Base-by-base conservation (phyloP, 1,140 invertebrate species). In the Phortica variegata region DNA sequence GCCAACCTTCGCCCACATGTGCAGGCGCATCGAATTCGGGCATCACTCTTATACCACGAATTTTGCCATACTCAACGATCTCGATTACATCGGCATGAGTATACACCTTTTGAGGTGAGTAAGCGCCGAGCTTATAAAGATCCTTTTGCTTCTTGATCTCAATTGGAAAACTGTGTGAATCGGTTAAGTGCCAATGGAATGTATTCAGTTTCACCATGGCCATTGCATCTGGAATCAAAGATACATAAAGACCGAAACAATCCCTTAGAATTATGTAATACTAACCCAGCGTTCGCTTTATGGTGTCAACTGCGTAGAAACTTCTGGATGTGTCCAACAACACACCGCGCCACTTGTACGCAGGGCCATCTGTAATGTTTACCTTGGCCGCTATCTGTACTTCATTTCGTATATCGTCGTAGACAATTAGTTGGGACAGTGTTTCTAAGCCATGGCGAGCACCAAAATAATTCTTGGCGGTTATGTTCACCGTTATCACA, bases 171-270 rank as follows among this genome's bases (percentile, higher is more conserved):
- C 89, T 91, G 16, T 93, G 90, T 1, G 86, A 85, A 69, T 94
- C 91, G 0, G 89, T 91, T n/a, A 93, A 89, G 57, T 94, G 90
- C 89, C 90, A 93, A 58, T 94, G 91, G 69, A 94, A 88, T 0
- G 86, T 85, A 65, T 94, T 94, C 26, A 94, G 61, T 62, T 93
- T 94, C 9, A 85, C 85, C 61, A 84, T 80, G 0, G 85, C 84
- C 89, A 93, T 91, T 0, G 80, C 90, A 60, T 91, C 88, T 78
- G 42, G 31, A 42, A 46, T n/a, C 6, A 7, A n/a, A n/a, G n/a
- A 47, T 40, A 44, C 26, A 1, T 21, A 20, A n/a, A n/a, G n/a
- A n/a, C n/a, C n/a, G n/a, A n/a, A n/a, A n/a, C n/a, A n/a, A n/a
- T n/a, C n/a, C n/a, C n/a, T n/a, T n/a, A n/a, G n/a, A n/a, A n/a